A percentile compares a stretch with the other conserved stretches of the same genome.
Conservation (phyloP, 1,140 invertebrate genomes). For the Contarinia nasturtii region DNA sequence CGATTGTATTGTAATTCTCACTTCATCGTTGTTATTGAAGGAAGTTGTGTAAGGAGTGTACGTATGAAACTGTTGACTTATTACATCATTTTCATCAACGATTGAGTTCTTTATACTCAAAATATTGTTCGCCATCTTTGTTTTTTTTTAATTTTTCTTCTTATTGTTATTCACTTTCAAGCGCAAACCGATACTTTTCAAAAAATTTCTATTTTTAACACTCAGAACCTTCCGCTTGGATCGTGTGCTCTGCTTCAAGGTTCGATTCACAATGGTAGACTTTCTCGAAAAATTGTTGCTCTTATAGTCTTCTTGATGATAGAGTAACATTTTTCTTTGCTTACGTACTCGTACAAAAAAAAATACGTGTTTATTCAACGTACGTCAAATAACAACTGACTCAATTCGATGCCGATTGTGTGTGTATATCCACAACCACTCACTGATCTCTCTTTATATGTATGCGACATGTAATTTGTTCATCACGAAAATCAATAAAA, state of each 20-base stretch:
- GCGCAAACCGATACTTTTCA: neutral
- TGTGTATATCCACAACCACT: neutral
- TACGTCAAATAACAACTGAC: neutral
- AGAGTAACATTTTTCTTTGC: neutral
- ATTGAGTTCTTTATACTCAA: conserved; percentile 7
- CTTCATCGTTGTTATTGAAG: conserved; percentile 16
- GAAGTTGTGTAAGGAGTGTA: conserved; percentile 10
- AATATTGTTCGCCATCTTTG: conserved; percentile 11
- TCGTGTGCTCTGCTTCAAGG: neutral
- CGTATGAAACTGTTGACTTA: conserved; percentile 15
- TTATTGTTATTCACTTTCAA: conserved; percentile 8
- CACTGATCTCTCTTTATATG: conserved; percentile 2
- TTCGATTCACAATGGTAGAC: neutral
- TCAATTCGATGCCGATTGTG: neutral
- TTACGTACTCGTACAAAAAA: neutral
- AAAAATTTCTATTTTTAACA: neutral
- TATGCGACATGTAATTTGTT: conserved; percentile 11
- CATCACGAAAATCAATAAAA: conserved; percentile 11
- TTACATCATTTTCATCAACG: conserved; percentile 13
- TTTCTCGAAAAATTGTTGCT: too few species aligned
- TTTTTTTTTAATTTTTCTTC: conserved; percentile 4
- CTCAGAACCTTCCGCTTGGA: neutral
- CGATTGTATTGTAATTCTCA: conserved; percentile 16
- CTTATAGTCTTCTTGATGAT: neutral
- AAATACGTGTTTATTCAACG: neutral